phyloP scores from a whole-genome alignment of 2,113 vertebrate species.

The Sinocyclocheilus grahami region DNA sequence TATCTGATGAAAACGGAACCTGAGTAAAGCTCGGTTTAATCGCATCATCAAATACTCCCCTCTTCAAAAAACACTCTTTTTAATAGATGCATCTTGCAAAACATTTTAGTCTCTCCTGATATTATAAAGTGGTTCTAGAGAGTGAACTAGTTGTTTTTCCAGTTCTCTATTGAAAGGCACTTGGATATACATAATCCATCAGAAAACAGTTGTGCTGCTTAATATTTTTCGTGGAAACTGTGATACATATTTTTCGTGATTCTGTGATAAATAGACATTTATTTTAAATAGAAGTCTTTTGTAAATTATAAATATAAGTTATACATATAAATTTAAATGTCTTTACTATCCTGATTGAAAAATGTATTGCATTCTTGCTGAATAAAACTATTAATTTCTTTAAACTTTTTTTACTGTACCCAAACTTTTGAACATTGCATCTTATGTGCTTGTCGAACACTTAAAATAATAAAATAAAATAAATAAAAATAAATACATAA shows the following conservation, averaged over 20 bases:
- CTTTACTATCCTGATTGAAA: no score
- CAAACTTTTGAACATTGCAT: not conserved
- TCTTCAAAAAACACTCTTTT: not conserved
- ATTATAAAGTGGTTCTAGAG: not conserved
- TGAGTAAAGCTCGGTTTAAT: conserved; percentile 1
- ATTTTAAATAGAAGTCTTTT: no score
- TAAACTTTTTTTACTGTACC: not conserved
- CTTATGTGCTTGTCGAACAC: not conserved
- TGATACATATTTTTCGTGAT: no score
- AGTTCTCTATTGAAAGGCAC: not conserved
- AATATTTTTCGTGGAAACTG: no score
- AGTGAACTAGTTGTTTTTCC: not conserved
- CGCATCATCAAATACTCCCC: not conserved
- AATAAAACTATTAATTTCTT: not conserved
- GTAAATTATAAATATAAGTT: not conserved
- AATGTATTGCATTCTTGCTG: not conserved
- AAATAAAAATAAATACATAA: no score
- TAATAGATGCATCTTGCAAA: not conserved
- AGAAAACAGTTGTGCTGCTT: no score
- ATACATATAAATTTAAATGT: no score
- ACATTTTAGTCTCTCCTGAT: not conserved
- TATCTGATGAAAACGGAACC: conserved; percentile 18
- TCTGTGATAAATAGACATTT: no score
- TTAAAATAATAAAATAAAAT: not conserved
- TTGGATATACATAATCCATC: not conserved